Conservation (phyloP, 2,888 invertebrate genomes). For the Volucella bombylans region DNA sequence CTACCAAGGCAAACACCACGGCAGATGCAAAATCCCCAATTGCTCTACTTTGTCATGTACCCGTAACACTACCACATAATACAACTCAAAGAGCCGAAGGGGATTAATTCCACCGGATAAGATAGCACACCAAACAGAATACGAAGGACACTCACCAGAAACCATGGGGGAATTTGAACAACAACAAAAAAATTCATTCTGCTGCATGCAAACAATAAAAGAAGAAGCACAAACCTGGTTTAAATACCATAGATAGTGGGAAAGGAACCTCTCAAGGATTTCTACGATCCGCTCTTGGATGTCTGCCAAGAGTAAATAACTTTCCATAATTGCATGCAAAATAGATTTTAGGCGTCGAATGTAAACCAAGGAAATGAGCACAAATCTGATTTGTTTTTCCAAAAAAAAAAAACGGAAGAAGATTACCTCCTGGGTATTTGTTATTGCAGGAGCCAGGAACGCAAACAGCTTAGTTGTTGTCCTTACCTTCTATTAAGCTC, state of each 20-base stretch:
- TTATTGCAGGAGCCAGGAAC: too few species aligned
- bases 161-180: not conserved
- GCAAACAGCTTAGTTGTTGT: too few species aligned
- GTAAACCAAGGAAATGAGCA: not conserved
- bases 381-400: constrained; percentile 12
- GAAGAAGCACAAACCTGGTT: not conserved
- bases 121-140: constrained; percentile 13
- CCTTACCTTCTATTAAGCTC: too few species aligned
- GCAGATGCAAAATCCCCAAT: constrained; percentile 19
- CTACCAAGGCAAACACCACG: constrained; percentile 6
- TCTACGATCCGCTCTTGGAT: too few species aligned
- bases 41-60: constrained; percentile 34
- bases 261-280: too few species aligned
- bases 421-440: not conserved
- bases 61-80: constrained; percentile 12
- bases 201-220: constrained; percentile 3
- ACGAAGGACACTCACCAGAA: constrained; percentile 21
- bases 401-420: constrained; percentile 15
- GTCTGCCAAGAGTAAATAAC: too few species aligned
- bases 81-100: constrained; percentile 16
- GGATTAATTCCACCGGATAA: constrained; percentile 46
- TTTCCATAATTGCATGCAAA: too few species aligned
- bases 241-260: not conserved
- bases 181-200: constrained; percentile 10
- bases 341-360: too few species aligned